Evolutionary conservation across 2,888 invertebrate species (phyloP).

Genomic region (Liposcelis brunnea): DNA sequence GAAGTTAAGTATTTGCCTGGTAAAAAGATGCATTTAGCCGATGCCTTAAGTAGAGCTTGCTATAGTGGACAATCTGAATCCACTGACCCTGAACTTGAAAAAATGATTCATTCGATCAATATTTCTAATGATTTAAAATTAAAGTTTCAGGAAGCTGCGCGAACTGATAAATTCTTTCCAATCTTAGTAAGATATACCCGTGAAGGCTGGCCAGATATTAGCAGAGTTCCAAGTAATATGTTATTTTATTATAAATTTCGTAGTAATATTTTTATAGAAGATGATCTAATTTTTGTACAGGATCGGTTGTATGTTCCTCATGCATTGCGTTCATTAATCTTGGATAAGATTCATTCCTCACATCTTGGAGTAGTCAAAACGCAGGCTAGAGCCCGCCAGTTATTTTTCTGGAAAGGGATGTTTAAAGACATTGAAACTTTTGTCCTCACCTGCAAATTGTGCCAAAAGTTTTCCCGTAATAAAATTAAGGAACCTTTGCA

Average conservation of each 20-base stretch:
- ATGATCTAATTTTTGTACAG: slow-evolving; percentile 17
- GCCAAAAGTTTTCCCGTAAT: slow-evolving; percentile 5
- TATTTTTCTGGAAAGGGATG: slow-evolving; percentile 14
- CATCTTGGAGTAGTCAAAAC: slow-evolving; percentile 15
- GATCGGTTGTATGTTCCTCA: slow-evolving; percentile 14
- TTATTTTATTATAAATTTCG: slow-evolving; percentile 18
- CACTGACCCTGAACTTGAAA: slow-evolving; percentile 7
- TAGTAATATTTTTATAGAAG: slow-evolving; percentile 17
- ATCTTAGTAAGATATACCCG: slow-evolving; percentile 1
- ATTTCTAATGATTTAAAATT: slow-evolving; percentile 9
- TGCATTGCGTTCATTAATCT: slow-evolving; percentile 7
- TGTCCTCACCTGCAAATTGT: slow-evolving; percentile 10
- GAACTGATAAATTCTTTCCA: slow-evolving; percentile 2
- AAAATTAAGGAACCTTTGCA: slow-evolving; percentile 12
- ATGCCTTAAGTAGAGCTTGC: slow-evolving; percentile 12
- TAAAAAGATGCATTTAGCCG: slow-evolving; percentile 15
- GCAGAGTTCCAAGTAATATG: slow-evolving; percentile 12
- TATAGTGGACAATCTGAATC: neutral
- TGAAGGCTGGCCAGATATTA: slow-evolving; percentile 11
- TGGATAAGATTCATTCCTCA: slow-evolving; percentile 14
- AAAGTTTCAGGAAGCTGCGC: slow-evolving; percentile 9
- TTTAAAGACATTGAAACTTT: slow-evolving; percentile 11
- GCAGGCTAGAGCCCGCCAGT: slow-evolving; percentile 12
- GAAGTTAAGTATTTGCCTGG: slow-evolving; percentile 17
- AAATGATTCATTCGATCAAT: slow-evolving; percentile 10